Percentiles rank a stretch among this genome's conserved stretches.
phyloP scores from a whole-genome alignment of 2,888 invertebrate species.

The Callosobruchus maculatus region DNA sequence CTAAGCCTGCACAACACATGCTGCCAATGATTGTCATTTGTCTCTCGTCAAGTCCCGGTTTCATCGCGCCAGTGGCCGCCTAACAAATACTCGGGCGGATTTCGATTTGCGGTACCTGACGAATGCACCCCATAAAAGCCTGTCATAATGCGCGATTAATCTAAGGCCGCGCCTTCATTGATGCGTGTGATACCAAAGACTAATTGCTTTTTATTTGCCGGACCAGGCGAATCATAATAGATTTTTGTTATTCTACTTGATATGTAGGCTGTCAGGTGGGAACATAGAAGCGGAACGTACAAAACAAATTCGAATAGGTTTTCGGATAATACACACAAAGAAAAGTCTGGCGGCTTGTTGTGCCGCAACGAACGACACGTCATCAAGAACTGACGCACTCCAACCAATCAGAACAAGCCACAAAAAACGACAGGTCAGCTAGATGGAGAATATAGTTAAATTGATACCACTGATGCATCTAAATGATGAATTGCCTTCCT shows the following conservation, averaged over 20 bases:
- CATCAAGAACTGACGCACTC: too few species aligned
- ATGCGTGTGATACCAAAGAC: neutral
- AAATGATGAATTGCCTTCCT: too few species aligned
- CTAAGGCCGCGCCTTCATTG: constrained; percentile 16
- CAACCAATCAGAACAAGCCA: too few species aligned
- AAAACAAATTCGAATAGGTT: too few species aligned
- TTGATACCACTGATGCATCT: too few species aligned
- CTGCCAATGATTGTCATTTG: neutral
- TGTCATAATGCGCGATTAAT: constrained; percentile 17
- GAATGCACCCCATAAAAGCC: constrained; percentile 12
- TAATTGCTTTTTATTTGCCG: constrained; percentile 19
- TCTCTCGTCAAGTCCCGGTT: neutral
- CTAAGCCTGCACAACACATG: neutral
- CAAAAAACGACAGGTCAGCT: too few species aligned
- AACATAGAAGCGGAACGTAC: neutral
- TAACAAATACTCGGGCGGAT: neutral
- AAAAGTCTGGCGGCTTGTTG: too few species aligned
- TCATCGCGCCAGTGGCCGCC: neutral
- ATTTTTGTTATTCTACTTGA: constrained; percentile 9
- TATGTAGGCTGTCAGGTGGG: constrained; percentile 4
- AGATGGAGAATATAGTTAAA: too few species aligned
- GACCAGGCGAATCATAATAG: constrained; percentile 7
- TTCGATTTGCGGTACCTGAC: constrained; percentile 16
- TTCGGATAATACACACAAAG: too few species aligned
- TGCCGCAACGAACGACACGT: too few species aligned